Percentiles rank a stretch among this genome's conserved stretches.
Evolutionary conservation across 1,140 invertebrate genomes (phyloP).

Genomic region (Bacillus rossius): DNA sequence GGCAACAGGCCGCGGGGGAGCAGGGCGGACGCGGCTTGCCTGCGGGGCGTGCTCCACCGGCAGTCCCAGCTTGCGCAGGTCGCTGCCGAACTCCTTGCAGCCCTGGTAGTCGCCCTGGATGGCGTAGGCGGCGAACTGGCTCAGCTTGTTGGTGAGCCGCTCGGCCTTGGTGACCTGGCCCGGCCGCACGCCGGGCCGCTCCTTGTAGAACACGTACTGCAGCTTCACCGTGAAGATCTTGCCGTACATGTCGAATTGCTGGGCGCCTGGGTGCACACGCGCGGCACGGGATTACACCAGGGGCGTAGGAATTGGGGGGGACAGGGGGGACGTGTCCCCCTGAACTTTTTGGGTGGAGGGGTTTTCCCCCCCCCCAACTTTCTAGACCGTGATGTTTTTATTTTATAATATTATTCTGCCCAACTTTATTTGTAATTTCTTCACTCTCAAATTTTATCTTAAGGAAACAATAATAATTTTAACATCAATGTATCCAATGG

Average conservation of each 20-base stretch:
- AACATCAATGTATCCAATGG: too few species aligned
- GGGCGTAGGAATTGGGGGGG: too few species aligned
- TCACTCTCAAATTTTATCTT: too few species aligned
- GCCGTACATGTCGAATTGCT: conserved; percentile 97
- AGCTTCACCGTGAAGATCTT: conserved; percentile 99
- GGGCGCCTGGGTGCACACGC: conserved; percentile 68
- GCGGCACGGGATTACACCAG: too few species aligned
- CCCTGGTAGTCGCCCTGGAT: conserved; percentile 90
- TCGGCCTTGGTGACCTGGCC: conserved; percentile 94
- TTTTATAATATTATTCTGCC: too few species aligned
- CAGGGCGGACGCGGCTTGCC: conserved; percentile 46
- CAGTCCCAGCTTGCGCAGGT: conserved; percentile 87
- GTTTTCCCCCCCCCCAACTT: too few species aligned
- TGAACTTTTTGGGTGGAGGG: too few species aligned
- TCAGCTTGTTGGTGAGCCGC: conserved; percentile 82
- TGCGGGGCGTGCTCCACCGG: conserved; percentile 97
- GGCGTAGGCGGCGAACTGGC: conserved; percentile 91
- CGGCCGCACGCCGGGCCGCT: conserved; percentile 91
- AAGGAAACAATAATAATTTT: too few species aligned
- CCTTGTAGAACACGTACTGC: conserved; percentile 98
- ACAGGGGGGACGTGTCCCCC: too few species aligned
- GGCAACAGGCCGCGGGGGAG: too few species aligned
- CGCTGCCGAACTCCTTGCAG: conserved; percentile 87
- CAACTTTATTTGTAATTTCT: too few species aligned
- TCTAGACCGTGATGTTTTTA: too few species aligned